phyloP scores from a whole-genome alignment of 2,888 invertebrate species.

The Penaeus monodon region DNA sequence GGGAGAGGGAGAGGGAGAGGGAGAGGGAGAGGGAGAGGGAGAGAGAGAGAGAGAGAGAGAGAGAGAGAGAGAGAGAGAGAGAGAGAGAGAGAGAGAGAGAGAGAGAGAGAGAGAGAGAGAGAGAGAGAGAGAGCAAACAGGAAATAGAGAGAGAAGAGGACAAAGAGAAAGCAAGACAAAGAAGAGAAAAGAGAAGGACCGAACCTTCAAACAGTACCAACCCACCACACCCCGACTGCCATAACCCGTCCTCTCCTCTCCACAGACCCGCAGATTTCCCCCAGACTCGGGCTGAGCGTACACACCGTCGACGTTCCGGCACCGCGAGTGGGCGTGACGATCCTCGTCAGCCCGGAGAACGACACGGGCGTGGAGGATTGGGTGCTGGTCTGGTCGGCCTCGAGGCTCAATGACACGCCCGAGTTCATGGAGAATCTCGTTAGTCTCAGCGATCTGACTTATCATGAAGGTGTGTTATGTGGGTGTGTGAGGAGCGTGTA shows the following conservation, averaged over 20 bases:
- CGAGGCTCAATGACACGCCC: constrained; percentile 25
- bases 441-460: constrained; percentile 25
- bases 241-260: not conserved
- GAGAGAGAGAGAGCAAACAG: too few species aligned
- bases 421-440: constrained; percentile 39
- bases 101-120: too few species aligned
- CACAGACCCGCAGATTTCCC: constrained; percentile 34
- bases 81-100: too few species aligned
- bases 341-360: constrained; percentile 38
- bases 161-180: not conserved
- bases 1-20: too few species aligned
- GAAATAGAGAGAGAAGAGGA: not conserved
- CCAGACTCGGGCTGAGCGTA: constrained; percentile 29
- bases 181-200: too few species aligned
- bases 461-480: constrained; percentile 20
- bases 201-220: not conserved
- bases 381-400: constrained; percentile 49
- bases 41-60: too few species aligned
- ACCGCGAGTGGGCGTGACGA: constrained; percentile 40
- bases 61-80: too few species aligned
- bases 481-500: too few species aligned
- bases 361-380: constrained; percentile 30
- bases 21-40: too few species aligned
- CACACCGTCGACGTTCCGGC: constrained; percentile 45
- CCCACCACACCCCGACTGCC: too few species aligned